These are phyloP conservation scores for Cranoglanis bouderius DNA, from an alignment of 2,113 vertebrate species.

Conservation along the genomic window DNA sequence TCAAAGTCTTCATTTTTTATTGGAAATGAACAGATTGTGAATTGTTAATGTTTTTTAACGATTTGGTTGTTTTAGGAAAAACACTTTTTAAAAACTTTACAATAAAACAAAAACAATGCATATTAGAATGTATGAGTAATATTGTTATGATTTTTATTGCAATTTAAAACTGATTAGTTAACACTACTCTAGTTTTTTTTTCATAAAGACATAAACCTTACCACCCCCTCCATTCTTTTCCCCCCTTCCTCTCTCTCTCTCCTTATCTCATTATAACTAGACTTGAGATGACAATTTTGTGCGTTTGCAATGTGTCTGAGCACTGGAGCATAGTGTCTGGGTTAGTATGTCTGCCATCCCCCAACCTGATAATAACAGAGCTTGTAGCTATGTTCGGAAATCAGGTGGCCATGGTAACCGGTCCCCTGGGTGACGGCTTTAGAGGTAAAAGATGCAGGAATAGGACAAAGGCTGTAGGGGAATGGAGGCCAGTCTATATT, in stretches of 20 bases:
- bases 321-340: constrained; percentile 36
- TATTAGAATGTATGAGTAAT: not conserved
- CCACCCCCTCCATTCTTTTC: not conserved
- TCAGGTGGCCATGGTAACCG: constrained; percentile 49
- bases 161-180: not conserved
- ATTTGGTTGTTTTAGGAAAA: not conserved
- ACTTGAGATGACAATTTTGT: constrained; percentile 3
- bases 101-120: not conserved
- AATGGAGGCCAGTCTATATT: constrained; percentile 4
- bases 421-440: constrained; percentile 26
- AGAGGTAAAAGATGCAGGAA: constrained; percentile 10
- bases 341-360: constrained; percentile 38
- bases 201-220: not conserved
- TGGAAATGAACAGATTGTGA: constrained; percentile 21
- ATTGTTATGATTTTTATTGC: not conserved
- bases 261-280: not conserved
- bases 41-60: constrained; percentile 12
- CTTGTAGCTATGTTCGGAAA: constrained; percentile 34
- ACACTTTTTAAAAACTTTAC: not conserved
- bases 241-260: not conserved
- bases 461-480: constrained; percentile 15
- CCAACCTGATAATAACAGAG: constrained; percentile 36
- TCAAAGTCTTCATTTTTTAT: not conserved
- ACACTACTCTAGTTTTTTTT: not conserved
- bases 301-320: not conserved